Base-by-base conservation (phyloP, 1,140 invertebrate genomes). In the Formica exsecta region DNA sequence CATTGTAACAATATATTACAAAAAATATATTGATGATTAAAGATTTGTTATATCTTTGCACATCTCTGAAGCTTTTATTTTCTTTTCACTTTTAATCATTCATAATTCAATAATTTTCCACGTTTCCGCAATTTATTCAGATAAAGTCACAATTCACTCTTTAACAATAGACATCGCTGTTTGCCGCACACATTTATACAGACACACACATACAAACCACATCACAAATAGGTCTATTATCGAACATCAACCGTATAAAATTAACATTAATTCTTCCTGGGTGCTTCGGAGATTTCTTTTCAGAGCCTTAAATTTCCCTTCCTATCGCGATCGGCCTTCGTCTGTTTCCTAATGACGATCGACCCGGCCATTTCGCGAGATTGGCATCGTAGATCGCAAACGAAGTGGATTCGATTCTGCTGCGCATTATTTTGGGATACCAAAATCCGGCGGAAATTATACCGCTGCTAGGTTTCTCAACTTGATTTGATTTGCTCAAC, bases 171-270 rank as follows among this genome's bases (percentile, higher is more conserved):
- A 61, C 19, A 38, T 79, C 19, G 6, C 29, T 77, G 41, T 66
- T 66, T 65, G n/a, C 25, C 16, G 13, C 11, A 41, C 7, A 38
- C n/a, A 19, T 13, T n/a, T 22, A 44, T 41, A 41, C 41, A 41
- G 7, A 38, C n/a, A 25, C 8, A 75, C n/a, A 65, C 19, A 38
- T 7, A 64, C 29, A 64, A 36, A 57, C 7, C 7, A 16, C 48
- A 51, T 51, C 48, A 41, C 44, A 71, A 71, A 71, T 29, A 41
- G 32, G 32, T 71, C 36, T 81, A 44, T 81, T 81, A 59, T 71
- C 77, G 51, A 71, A 81, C 25, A 32, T 81, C 19, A 51, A 19
- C 29, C 13, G 76, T 79, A 59, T 81, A 81, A 81, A 81, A 81
- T 81, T 25, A 81, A 11, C 66, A 81, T 71, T 81, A 79, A 74